Evolutionary conservation across 2,113 vertebrate genomes (phyloP), one percentile per base, ranked within the genome.

Genomic region (Suncus etruscus): DNA sequence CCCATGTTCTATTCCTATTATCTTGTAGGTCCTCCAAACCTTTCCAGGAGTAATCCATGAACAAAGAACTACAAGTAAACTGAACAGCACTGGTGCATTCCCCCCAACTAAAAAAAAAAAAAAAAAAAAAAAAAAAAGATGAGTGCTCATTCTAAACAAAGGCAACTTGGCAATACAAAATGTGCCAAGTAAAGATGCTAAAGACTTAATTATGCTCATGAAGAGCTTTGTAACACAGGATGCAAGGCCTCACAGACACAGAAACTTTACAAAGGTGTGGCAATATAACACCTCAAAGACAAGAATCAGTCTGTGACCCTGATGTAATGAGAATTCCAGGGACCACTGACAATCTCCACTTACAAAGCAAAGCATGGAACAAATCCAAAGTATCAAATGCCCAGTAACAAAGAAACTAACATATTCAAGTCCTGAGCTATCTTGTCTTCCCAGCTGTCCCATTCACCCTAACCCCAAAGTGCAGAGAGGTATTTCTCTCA

Each of bases 301-400:
- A 97, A 96, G 94, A 96, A 96, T 95, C 95, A 94, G 95, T 93
- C 84, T 96, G 95, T 94, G 94, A 97, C 95, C 79, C 87, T 94
- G 95, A 95, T 95, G 93, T 96, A 89, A 91, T 45, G 81, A 96
- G 91, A 87, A 88, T 94, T 90, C 94, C 95, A 96, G 92, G 29
- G 96, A 96, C 96, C 95, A 95, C 96, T 96, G 88, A 95, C 95
- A 95, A 94, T 94, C 95, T 96, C 96, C 90, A 96, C 94, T 92
- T 94, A 97, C 94, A 97, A 95, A 96, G 91, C 90, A 94, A 96
- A 93, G 79, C 92, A 95, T 83, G 89, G 96, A 95, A 94, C 74
- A 96, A 29, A 95, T 94, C 87, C 94, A 96, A 95, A 97, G 96
- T 96, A 97, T 96, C 96, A 95, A 58, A 92, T 92, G 66, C 90